These are phyloP conservation scores for Phaonia tiefii DNA, from an alignment of 2,888 invertebrate species.

Conservation along the genomic window DNA sequence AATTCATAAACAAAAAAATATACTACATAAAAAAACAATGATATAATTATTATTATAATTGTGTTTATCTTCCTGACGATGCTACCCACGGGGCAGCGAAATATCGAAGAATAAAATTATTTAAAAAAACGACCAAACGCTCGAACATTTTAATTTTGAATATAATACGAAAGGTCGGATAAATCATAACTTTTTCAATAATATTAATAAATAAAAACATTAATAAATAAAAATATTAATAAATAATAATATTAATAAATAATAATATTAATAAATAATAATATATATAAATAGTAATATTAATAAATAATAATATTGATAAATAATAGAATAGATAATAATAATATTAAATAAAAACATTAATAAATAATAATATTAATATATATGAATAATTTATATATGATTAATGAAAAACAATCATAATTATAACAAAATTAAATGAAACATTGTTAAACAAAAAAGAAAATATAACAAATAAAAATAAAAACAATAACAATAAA, in stretches of 20 bases:
- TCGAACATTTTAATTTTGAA: too few species aligned
- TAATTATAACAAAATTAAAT: too few species aligned
- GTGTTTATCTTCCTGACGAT: too few species aligned
- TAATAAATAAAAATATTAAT: constrained; percentile 36
- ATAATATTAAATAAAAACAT: constrained; percentile 20
- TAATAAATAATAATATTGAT: background rate
- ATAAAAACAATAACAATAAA: too few species aligned
- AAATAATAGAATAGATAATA: background rate
- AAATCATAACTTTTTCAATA: too few species aligned
- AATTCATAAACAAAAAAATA: constrained; percentile 12
- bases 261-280: background rate
- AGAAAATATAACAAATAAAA: too few species aligned
- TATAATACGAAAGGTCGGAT: too few species aligned
- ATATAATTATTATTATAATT: constrained; percentile 6
- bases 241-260: background rate
- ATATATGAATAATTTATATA: constrained; percentile 18
- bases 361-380: background rate
- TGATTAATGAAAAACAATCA: too few species aligned
- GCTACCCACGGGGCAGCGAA: too few species aligned
- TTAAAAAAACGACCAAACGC: background rate
- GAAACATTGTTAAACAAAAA: too few species aligned
- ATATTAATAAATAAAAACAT: too few species aligned
- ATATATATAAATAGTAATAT: constrained; percentile 1
- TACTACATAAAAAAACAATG: constrained; percentile 17
- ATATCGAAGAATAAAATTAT: too few species aligned